These are phyloP conservation scores for Myiothlypis chrysogaster DNA, from an alignment of 2,797 vertebrate species.

Conservation along the genomic window DNA sequence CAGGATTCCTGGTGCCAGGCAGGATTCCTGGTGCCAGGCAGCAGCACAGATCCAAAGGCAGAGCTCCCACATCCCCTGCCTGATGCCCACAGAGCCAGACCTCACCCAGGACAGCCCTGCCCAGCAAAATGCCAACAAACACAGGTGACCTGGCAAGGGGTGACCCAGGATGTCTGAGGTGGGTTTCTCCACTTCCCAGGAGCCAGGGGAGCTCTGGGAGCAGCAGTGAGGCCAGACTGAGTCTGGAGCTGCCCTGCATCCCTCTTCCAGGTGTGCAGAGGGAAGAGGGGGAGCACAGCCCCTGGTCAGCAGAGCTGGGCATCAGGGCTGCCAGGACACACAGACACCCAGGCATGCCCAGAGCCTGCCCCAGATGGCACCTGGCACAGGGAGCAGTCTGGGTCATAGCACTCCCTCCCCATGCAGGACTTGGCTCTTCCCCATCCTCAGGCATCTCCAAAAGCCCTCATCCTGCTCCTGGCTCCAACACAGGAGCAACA, in stretches of 20 bases:
- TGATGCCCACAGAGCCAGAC: background rate
- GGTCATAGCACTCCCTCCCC: background rate
- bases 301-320: background rate
- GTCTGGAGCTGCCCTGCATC: background rate
- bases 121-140: background rate
- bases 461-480: background rate
- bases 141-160: background rate
- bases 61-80: background rate
- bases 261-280: background rate
- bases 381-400: background rate
- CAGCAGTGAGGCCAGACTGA: background rate
- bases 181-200: background rate
- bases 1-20: background rate
- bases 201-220: background rate
- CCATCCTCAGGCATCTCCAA: background rate
- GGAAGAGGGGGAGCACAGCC: background rate
- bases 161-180: background rate
- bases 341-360: background rate
- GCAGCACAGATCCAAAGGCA: background rate
- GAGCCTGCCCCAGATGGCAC: background rate
- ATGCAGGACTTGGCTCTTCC: background rate
- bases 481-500: background rate
- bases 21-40: background rate
- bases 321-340: background rate
- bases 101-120: background rate